Conservation (phyloP, 2,113 vertebrate genomes). For the Desmodus rotundus region DNA sequence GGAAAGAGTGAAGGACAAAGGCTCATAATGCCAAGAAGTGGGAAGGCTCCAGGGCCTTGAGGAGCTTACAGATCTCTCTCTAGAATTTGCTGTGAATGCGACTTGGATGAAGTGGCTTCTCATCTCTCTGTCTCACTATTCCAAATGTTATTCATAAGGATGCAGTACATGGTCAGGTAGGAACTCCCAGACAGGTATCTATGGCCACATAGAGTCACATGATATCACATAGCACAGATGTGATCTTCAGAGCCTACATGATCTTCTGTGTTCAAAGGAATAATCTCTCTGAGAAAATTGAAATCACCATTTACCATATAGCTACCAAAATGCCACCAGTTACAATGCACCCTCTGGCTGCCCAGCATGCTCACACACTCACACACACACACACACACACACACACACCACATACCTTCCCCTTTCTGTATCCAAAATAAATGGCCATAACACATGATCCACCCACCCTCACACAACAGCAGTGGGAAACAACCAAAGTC, state of each 20-base stretch:
- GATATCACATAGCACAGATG: background rate
- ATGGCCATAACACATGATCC: background rate
- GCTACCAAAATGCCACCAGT: background rate
- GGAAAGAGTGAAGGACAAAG: background rate
- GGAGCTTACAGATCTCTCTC: background rate
- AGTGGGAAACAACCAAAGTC: background rate
- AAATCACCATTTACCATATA: background rate
- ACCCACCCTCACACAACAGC: background rate
- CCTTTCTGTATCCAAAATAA: background rate
- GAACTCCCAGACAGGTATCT: background rate
- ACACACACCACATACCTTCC: background rate
- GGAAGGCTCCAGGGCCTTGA: background rate
- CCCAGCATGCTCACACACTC: background rate
- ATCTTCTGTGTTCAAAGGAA: background rate
- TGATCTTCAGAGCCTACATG: background rate
- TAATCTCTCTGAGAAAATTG: background rate
- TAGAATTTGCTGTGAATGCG: background rate
- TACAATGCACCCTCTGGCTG: background rate
- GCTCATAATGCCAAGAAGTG: background rate
- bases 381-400: background rate
- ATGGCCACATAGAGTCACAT: background rate
- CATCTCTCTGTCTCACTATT: background rate
- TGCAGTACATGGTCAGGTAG: background rate
- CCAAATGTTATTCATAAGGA: background rate
- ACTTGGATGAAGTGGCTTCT: background rate